phyloP scores from a whole-genome alignment of 2,888 invertebrate species.

The Sphaerolaimus hirsutus region DNA sequence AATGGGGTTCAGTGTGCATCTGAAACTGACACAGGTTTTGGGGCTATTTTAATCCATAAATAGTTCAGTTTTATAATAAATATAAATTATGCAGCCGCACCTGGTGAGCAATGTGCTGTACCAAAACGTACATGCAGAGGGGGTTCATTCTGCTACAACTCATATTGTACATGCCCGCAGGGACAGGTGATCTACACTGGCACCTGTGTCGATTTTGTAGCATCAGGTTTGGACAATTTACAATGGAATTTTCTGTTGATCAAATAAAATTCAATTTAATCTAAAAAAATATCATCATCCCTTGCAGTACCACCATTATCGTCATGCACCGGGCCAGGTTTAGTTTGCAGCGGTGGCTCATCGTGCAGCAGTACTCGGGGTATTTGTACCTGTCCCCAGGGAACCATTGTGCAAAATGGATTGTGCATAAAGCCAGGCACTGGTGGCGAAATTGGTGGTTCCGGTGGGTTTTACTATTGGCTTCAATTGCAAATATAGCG shows the following conservation, averaged over 20 bases:
- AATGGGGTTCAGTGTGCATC: too few species aligned
- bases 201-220: constrained; percentile 1
- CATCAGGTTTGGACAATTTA: background rate
- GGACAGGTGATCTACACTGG: background rate
- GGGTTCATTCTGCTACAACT: constrained; percentile 1
- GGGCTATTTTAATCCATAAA: too few species aligned
- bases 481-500: too few species aligned
- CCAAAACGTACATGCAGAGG: background rate
- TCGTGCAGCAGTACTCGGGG: constrained; percentile 14
- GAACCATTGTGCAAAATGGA: background rate
- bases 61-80: background rate
- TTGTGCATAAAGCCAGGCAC: background rate
- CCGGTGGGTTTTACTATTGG: too few species aligned
- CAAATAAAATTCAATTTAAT: background rate
- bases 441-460: background rate
- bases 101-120: background rate
- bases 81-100: background rate
- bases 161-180: constrained; percentile 2
- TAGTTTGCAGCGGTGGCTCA: constrained; percentile 13
- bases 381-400: constrained; percentile 8
- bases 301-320: constrained; percentile 5
- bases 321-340: constrained; percentile 1
- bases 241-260: too few species aligned
- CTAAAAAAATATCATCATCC: background rate
- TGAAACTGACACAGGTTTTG: too few species aligned